phyloP scores from a whole-genome alignment of 2,888 invertebrate species.

The Tyria jacobaeae region DNA sequence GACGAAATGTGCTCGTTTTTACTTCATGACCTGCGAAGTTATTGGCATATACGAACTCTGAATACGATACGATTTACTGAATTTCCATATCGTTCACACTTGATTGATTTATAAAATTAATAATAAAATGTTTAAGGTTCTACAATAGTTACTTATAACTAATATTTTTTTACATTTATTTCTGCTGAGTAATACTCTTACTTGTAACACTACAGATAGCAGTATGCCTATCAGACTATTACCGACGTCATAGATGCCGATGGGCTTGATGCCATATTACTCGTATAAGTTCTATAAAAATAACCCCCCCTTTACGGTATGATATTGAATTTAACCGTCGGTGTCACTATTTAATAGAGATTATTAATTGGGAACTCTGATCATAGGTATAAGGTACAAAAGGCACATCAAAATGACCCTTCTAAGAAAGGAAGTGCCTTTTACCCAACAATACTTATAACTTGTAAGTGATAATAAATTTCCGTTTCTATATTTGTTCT shows the following conservation, averaged over 20 bases:
- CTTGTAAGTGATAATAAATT: too few relatives aligned
- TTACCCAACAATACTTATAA: neutral
- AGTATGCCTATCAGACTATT: neutral
- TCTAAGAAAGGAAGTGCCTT: neutral
- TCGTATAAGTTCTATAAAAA: neutral
- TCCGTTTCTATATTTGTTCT: neutral
- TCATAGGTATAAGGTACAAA: neutral
- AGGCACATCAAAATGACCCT: neutral
- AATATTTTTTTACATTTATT: neutral
- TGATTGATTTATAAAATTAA: conserved; percentile 24
- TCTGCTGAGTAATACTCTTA: neutral
- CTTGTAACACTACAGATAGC: neutral
- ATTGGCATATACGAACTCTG: conserved; percentile 41
- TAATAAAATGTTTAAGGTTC: neutral
- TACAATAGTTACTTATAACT: neutral
- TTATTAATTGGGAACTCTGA: neutral
- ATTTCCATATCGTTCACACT: conserved; percentile 27
- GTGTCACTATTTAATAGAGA: neutral
- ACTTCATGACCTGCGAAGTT: conserved; percentile 33
- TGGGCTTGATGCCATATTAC: too few relatives aligned
- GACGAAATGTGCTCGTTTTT: conserved; percentile 33
- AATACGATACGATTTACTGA: conserved; percentile 41
- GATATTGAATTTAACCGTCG: neutral
- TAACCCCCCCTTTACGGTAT: too few relatives aligned
- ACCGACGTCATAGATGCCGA: neutral